Evolutionary conservation across 1,140 invertebrate species (phyloP).

Genomic region (Mya arenaria): DNA sequence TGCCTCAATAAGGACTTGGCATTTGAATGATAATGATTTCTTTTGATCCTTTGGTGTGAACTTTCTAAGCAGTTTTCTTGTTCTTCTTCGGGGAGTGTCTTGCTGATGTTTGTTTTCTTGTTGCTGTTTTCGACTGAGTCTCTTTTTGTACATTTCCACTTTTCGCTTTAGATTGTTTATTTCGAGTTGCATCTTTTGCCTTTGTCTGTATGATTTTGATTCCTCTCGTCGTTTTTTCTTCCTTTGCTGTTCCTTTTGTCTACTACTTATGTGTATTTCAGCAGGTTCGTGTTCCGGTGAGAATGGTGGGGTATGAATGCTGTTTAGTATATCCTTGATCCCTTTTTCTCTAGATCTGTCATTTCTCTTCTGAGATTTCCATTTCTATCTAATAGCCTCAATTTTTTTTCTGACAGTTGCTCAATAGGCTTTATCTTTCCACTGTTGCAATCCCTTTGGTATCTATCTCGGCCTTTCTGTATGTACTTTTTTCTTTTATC

Average conservation of each 20-base stretch:
- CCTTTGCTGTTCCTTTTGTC: slow-evolving; percentile 18
- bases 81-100: slow-evolving; percentile 27
- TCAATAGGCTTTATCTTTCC: slow-evolving; percentile 24
- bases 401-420: slow-evolving; percentile 9
- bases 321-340: neutral
- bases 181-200: slow-evolving; percentile 19
- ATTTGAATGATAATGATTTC: slow-evolving; percentile 6
- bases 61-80: slow-evolving; percentile 20
- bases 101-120: neutral
- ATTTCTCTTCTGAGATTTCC: slow-evolving; percentile 21
- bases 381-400: neutral
- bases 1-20: slow-evolving; percentile 12
- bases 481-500: slow-evolving; percentile 15
- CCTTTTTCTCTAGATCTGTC: neutral
- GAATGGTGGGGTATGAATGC: neutral
- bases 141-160: slow-evolving; percentile 45
- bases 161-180: slow-evolving; percentile 3
- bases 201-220: slow-evolving; percentile 4
- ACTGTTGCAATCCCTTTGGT: neutral
- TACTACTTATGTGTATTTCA: neutral
- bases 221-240: slow-evolving; percentile 16
- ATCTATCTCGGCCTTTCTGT: slow-evolving; percentile 25
- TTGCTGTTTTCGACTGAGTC: neutral
- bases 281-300: slow-evolving; percentile 2
- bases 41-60: slow-evolving; percentile 30